A percentile compares a stretch with the other conserved stretches of the same genome.
Conservation (phyloP, 2,113 vertebrate species). For the Sula dactylatra region DNA sequence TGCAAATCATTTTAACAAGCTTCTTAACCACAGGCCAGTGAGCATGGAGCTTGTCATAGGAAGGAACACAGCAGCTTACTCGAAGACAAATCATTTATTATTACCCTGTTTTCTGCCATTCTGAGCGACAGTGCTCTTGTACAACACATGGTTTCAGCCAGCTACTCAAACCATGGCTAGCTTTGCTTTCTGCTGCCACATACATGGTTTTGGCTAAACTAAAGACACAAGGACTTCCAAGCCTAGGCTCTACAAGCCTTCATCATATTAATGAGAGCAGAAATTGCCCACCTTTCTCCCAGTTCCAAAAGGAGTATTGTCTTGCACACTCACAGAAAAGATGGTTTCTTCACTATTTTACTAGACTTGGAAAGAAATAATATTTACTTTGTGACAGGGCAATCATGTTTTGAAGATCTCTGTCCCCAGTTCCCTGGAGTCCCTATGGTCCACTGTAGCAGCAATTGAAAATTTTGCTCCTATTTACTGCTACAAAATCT, state of each 20-base stretch:
- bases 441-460: neutral
- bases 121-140: neutral
- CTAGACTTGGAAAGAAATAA: neutral
- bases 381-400: neutral
- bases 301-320: neutral
- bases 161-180: neutral
- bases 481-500: neutral
- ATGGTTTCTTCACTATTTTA: neutral
- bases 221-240: neutral
- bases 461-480: neutral
- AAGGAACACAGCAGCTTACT: neutral
- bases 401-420: neutral
- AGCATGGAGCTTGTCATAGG: neutral
- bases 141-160: neutral
- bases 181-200: neutral
- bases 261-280: neutral
- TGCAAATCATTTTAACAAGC: neutral
- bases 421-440: neutral
- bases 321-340: neutral
- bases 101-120: neutral
- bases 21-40: neutral
- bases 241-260: neutral
- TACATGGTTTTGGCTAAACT: neutral
- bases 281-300: neutral
- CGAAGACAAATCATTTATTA: neutral